phyloP scores from a whole-genome alignment of 30 jellyfish, hydroid and myxozoan genomes.

The Chrysaora quinquecirrha region DNA sequence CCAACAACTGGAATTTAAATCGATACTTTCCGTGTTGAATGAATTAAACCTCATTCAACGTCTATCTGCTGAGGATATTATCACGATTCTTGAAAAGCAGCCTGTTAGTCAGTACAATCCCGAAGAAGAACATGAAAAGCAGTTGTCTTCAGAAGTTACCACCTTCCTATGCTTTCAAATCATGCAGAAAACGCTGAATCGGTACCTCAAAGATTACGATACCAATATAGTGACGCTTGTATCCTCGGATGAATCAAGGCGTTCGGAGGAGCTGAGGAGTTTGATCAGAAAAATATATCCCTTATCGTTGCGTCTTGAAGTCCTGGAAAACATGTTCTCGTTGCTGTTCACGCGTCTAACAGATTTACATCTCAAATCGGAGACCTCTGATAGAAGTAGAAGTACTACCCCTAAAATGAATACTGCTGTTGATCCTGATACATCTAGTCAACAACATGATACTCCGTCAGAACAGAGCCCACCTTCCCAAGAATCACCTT shows the following conservation, averaged over 20 bases:
- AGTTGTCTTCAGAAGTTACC: conserved; percentile 11
- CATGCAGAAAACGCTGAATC: conserved; percentile 14
- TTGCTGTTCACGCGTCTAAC: conserved; percentile 64
- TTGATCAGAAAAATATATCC: conserved; percentile 56
- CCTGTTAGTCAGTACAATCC: conserved; percentile 20
- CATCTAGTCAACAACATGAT: background rate
- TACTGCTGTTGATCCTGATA: background rate
- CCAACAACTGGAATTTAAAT: conserved; percentile 53
- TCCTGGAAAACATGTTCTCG: conserved; percentile 82
- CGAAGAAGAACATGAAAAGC: background rate
- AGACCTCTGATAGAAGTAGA: background rate
- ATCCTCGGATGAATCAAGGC: background rate
- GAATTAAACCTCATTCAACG: conserved; percentile 45
- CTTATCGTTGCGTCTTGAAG: conserved; percentile 55
- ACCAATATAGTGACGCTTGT: conserved; percentile 1
- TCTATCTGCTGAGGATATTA: conserved; percentile 49
- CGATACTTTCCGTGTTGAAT: conserved; percentile 67
- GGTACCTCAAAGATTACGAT: conserved; percentile 1
- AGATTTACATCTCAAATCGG: conserved; percentile 34
- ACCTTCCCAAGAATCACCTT: background rate
- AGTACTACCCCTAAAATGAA: no score
- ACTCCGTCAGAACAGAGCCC: background rate
- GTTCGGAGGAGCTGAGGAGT: conserved; percentile 16
- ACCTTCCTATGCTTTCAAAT: conserved; percentile 54
- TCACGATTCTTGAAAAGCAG: conserved; percentile 51